Evolutionary conservation across 2,797 vertebrate species (phyloP), one percentile per base, ranked within the genome.

Genomic region (Pelobates cultripes): DNA sequence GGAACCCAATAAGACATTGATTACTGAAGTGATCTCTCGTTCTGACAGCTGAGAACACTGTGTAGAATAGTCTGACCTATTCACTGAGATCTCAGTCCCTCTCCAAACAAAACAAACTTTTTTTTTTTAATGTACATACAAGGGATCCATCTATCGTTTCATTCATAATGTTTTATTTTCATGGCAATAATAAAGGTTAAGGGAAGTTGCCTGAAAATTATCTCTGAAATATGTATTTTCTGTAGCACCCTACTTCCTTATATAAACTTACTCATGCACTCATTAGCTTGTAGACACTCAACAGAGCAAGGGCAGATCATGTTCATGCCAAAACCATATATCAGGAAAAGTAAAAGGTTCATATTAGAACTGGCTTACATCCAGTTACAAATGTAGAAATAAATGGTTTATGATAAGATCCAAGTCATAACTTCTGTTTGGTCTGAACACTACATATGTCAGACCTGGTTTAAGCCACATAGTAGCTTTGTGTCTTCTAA

Each of bases 361-460:
- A 71, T 77, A 73, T 73, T 60, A 43, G 69, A 72, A 4, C 60
- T 84, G 82, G 82, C 55, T 47, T 10, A 2, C 1, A 0, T 79
- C 82, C 77, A 79, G 82, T 47, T 53, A 75, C 76, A 84, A 84
- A 83, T 79, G 66, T 70, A 71, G 71, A 71, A 83, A 79, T 66
- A 79, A 84, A 84, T 66, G 57, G 72, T 60, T 75, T 79, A 67
- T 75, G 77, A 84, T 84, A 79, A 84, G 72, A 67, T 69, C 10
- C 67, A 44, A 79, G 72, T 47, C 77, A 73, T 76, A 79, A 75
- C 77, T 84, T 79, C 82, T 79, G 72, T 72, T 70, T 70, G 66
- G 67, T 79, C 81, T 79, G 74, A 66, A 77, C 8, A 17, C 28
- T 70, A 53, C 28, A 64, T 40, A 69, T 71, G 72, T 83, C 77